A percentile compares a stretch with the other conserved stretches of the same genome.
These are phyloP conservation scores for Chaunax sp. DNA, from an alignment of 2,797 vertebrate genomes.

Conservation along the genomic window DNA sequence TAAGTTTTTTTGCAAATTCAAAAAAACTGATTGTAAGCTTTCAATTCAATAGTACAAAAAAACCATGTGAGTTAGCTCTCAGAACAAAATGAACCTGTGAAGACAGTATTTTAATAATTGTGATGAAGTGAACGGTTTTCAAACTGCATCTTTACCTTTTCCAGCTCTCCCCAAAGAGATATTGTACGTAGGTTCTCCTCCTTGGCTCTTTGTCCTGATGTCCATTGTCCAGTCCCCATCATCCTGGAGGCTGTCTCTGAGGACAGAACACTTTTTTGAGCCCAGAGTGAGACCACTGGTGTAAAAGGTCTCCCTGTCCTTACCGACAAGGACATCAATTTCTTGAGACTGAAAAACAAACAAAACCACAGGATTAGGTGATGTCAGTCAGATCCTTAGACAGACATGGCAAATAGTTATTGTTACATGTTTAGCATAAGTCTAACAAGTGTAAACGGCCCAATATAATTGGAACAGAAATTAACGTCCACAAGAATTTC, in stretches of 20 bases:
- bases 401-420: not conserved
- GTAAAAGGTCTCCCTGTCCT: conserved; percentile 95
- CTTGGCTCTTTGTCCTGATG: conserved; percentile 98
- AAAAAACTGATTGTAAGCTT: too few relatives aligned
- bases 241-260: conserved; percentile 92
- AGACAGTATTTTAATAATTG: too few relatives aligned
- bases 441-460: not conserved
- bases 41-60: too few relatives aligned
- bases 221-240: conserved; percentile 98
- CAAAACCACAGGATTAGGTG: conserved; percentile 8
- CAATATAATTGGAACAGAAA: too few relatives aligned
- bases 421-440: not conserved
- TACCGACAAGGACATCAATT: conserved; percentile 94
- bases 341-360: conserved; percentile 86
- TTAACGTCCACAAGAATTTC: too few relatives aligned
- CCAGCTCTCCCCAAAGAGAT: conserved; percentile 92
- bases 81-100: not conserved
- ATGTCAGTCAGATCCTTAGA: not conserved
- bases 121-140: too few relatives aligned
- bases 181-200: conserved; percentile 96
- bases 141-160: conserved; percentile 86
- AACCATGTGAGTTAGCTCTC: too few relatives aligned
- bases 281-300: conserved; percentile 94
- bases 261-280: conserved; percentile 97
- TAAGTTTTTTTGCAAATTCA: too few relatives aligned